Evolutionary conservation across 2,888 invertebrate genomes (phyloP), one percentile per base, ranked within the genome.

Genomic region (Lissocephala sabroskyi): DNA sequence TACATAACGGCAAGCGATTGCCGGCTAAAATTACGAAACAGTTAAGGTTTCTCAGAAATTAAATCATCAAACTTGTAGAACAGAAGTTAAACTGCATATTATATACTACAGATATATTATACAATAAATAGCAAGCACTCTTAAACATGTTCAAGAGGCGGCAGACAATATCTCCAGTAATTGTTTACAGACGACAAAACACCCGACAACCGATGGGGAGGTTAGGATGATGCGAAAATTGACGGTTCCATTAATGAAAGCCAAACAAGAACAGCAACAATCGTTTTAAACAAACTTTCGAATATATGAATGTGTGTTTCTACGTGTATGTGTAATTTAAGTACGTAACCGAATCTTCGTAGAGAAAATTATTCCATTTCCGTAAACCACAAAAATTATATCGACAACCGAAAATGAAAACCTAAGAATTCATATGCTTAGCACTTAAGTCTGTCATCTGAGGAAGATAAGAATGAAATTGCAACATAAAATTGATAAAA

Each of bases 271-370:
- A 33, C 13, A 41, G 16, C 10, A 19, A 40, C 14, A 33, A 41
- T 23, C 23, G 23, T 7, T 5, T 23, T 5, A 23, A 30, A 44
- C 17, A 29, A 36, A 46, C 36, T 23, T 41, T 45, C 45, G 49
- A 32, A 41, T 52, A 50, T 66, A 54, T 50, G 49, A n/a, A n/a
- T 53, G 47, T 59, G 46, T 61, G 73, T 56, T 58, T 65, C 52
- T 73, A 59, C 67, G 56, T 76, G 56, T 65, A 86, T 87, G 86
- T 84, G 82, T 85, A 85, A 84, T 46, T 23, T 23, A 23, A 7
- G 23, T 23, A 23, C 7, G 7, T 23, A 23, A 23, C 43, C 44
- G n/a, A n/a, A n/a, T 52, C 46, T 45, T 41, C 36, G 29, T n/a
- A 17, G 36, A 43, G 11, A 23, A 36, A 32, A 18, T 32, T 40